phyloP scores from a whole-genome alignment of 2,888 invertebrate genomes.

The Stratiomys singularior region DNA sequence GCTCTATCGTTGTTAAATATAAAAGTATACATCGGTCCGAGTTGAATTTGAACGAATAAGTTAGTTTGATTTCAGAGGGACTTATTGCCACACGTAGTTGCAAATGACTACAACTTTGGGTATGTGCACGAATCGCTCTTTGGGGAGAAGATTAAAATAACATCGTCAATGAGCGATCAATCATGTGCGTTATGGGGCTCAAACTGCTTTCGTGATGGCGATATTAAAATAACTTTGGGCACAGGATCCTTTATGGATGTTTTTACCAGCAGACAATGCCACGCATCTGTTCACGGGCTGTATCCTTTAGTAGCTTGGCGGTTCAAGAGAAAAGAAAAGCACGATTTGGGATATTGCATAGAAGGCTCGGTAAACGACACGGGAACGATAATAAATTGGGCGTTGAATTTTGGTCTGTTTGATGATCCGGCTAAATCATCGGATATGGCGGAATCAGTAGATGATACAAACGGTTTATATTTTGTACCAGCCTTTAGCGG shows the following conservation, averaged over 20 bases:
- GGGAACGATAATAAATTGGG: slow-evolving; percentile 89
- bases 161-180: slow-evolving; percentile 71
- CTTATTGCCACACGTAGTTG: slow-evolving; percentile 83
- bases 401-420: slow-evolving; percentile 75
- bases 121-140: slow-evolving; percentile 73
- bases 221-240: slow-evolving; percentile 89
- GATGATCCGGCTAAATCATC: slow-evolving; percentile 74
- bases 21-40: slow-evolving; percentile 43
- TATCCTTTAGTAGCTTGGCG: slow-evolving; percentile 94
- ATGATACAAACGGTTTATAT: slow-evolving; percentile 79
- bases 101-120: slow-evolving; percentile 82
- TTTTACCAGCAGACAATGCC: slow-evolving; percentile 79
- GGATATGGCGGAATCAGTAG: slow-evolving; percentile 74
- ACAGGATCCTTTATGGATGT: slow-evolving; percentile 92
- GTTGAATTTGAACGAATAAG: background rate
- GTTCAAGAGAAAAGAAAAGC: slow-evolving; percentile 57
- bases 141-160: slow-evolving; percentile 81
- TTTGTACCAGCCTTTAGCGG: slow-evolving; percentile 93
- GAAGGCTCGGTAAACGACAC: slow-evolving; percentile 92
- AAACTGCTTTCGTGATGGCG: slow-evolving; percentile 80
- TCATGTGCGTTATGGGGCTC: slow-evolving; percentile 90
- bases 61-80: slow-evolving; percentile 66
- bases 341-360: slow-evolving; percentile 76
- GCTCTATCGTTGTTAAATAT: slow-evolving; percentile 48
- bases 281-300: slow-evolving; percentile 84